phyloP scores from a whole-genome alignment of 2,797 vertebrate species.

The Podarcis lilfordi region DNA sequence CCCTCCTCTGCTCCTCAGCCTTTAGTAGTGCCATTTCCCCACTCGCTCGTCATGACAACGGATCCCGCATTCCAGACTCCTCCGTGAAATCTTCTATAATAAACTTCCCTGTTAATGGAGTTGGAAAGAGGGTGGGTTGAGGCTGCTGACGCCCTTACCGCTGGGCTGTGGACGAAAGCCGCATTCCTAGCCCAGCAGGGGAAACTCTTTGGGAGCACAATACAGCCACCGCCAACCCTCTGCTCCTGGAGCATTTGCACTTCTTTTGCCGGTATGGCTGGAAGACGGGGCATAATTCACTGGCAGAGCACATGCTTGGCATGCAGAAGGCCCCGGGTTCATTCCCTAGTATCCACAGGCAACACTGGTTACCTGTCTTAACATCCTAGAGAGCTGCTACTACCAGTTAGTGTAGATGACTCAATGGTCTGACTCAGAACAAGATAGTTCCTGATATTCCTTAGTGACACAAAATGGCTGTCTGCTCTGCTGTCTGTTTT shows the following conservation, averaged over 20 bases:
- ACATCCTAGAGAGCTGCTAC: background rate
- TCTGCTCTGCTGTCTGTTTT: background rate
- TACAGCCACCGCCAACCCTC: background rate
- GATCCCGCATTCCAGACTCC: background rate
- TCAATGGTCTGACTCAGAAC: too few species aligned
- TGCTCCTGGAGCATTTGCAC: background rate
- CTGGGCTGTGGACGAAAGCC: background rate
- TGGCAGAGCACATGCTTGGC: background rate
- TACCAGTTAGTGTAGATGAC: background rate
- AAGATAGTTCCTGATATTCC: too few species aligned
- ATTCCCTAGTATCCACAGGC: background rate
- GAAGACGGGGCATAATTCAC: background rate
- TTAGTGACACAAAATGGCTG: background rate
- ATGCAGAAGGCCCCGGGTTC: background rate
- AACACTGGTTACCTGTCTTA: background rate
- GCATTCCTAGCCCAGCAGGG: slow-evolving; percentile 9
- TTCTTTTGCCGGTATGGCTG: background rate
- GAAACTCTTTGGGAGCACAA: background rate
- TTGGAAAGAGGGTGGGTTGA: background rate
- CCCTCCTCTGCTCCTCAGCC: background rate
- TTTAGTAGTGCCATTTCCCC: background rate
- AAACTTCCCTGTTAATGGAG: background rate
- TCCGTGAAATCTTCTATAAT: slow-evolving; percentile 15
- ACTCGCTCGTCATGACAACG: background rate
- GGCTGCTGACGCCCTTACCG: background rate